These are phyloP conservation scores for Ophiodon elongatus DNA, from an alignment of 2,113 vertebrate genomes.

Conservation along the genomic window DNA sequence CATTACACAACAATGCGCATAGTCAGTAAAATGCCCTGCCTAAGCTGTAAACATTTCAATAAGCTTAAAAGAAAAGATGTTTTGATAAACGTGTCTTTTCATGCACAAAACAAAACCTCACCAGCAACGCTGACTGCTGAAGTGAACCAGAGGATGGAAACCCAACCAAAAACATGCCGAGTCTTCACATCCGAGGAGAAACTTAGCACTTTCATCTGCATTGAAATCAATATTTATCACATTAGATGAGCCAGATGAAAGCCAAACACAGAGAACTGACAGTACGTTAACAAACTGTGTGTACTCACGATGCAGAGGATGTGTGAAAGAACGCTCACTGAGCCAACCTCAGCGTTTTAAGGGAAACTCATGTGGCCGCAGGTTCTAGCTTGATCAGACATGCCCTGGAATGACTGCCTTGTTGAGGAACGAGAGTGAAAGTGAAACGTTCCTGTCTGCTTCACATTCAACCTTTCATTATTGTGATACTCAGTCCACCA, in stretches of 20 bases:
- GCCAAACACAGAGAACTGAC: background rate
- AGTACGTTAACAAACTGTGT: background rate
- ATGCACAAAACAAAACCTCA: constrained; percentile 37
- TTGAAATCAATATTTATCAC: background rate
- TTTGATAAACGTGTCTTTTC: background rate
- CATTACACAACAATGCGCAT: background rate
- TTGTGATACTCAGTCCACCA: background rate
- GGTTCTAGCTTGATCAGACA: constrained; percentile 28
- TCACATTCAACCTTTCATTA: no score
- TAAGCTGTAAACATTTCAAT: background rate
- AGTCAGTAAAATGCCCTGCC: background rate
- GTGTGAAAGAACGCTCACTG: background rate
- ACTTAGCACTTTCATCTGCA: constrained; percentile 30
- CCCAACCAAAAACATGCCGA: background rate
- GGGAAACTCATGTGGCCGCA: background rate
- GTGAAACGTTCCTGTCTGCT: background rate
- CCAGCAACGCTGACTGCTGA: constrained; percentile 24
- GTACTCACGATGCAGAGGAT: constrained; percentile 32
- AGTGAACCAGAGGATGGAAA: constrained; percentile 45
- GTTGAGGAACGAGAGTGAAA: background rate
- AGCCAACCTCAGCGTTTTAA: background rate
- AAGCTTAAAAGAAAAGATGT: background rate
- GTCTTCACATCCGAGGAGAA: background rate
- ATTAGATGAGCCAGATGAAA: background rate
- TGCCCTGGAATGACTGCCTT: constrained; percentile 50